A percentile compares a stretch with the other conserved stretches of the same genome.
Evolutionary conservation across 2,113 vertebrate species (phyloP).

Genomic region (Ptychochromis oligacanthus): DNA sequence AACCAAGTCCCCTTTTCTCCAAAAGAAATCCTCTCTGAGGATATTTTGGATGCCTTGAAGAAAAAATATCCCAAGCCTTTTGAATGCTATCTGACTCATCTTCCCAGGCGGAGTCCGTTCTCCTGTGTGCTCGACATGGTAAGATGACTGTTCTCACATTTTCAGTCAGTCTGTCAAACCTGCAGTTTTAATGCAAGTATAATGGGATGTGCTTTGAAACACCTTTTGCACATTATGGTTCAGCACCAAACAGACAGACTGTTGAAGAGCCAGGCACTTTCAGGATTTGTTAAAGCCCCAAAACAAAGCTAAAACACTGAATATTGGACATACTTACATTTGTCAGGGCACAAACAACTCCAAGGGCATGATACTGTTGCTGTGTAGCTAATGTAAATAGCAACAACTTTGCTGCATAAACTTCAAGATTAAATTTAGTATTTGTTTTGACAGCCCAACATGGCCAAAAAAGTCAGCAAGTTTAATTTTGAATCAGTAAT

Average conservation of each 20-base stretch:
- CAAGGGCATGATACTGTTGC: not conserved
- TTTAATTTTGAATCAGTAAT: too few relatives aligned
- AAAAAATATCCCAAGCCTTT: not conserved
- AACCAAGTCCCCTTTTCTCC: not conserved
- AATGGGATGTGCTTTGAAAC: not conserved
- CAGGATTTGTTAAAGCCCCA: not conserved
- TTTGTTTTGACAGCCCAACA: too few relatives aligned
- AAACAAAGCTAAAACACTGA: not conserved
- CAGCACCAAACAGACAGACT: not conserved
- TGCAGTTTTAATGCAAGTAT: not conserved
- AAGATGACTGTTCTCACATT: not conserved
- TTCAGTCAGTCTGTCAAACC: not conserved
- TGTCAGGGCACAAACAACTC: not conserved
- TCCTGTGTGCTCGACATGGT: conserved; percentile 38
- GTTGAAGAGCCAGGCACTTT: not conserved
- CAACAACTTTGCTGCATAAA: too few relatives aligned
- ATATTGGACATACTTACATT: not conserved
- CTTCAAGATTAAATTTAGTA: too few relatives aligned
- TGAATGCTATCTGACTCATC: fast-evolving
- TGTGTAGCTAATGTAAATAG: not conserved
- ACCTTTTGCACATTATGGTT: not conserved
- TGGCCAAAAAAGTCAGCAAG: too few relatives aligned
- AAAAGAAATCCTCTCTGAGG: fast-evolving
- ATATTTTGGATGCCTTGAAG: fast-evolving
- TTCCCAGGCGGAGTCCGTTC: conserved; percentile 24